Percentiles rank a stretch among this genome's conserved stretches.
These are phyloP conservation scores for Lateolabrax maculatus DNA, from an alignment of 2,797 vertebrate genomes.

Conservation along the genomic window DNA sequence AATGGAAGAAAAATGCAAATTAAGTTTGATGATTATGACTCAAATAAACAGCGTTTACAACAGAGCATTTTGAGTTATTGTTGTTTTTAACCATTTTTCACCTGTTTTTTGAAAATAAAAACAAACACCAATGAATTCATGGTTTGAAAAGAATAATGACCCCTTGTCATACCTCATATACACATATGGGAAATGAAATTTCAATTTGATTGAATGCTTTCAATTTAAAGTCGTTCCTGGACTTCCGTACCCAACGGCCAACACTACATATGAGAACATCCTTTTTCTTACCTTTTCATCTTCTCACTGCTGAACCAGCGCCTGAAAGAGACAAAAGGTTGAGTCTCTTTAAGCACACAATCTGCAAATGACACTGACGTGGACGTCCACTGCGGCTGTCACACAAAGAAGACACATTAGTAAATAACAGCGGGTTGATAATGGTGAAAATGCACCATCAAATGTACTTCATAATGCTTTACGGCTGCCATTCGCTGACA, in stretches of 20 bases:
- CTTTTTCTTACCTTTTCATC: slow-evolving; percentile 30
- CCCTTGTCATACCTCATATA: slow-evolving; percentile 14
- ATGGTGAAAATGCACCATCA: slow-evolving; percentile 84
- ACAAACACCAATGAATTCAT: neutral
- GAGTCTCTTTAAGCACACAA: slow-evolving; percentile 15
- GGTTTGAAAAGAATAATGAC: slow-evolving; percentile 33
- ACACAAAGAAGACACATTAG: slow-evolving; percentile 76
- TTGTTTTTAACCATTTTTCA: neutral
- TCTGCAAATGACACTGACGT: slow-evolving; percentile 6
- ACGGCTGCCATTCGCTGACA: slow-evolving; percentile 83
- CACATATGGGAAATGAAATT: slow-evolving; percentile 69
- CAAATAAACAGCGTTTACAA: neutral
- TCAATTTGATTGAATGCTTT: slow-evolving; percentile 74
- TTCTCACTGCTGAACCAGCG: slow-evolving; percentile 22
- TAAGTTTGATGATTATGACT: neutral
- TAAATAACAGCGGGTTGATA: slow-evolving; percentile 86
- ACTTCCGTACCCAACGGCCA: slow-evolving; percentile 57
- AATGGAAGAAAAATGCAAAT: slow-evolving; percentile 2
- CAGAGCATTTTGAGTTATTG: neutral
- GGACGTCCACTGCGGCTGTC: slow-evolving; percentile 50
- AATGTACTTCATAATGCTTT: slow-evolving; percentile 86
- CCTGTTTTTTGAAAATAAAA: slow-evolving; percentile 9
- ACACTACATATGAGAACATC: slow-evolving; percentile 44
- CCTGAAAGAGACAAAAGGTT: slow-evolving; percentile 51
- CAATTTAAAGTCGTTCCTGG: slow-evolving; percentile 61